Base-by-base conservation (phyloP, 2,888 invertebrate genomes). In the Macrophya annulata region DNA sequence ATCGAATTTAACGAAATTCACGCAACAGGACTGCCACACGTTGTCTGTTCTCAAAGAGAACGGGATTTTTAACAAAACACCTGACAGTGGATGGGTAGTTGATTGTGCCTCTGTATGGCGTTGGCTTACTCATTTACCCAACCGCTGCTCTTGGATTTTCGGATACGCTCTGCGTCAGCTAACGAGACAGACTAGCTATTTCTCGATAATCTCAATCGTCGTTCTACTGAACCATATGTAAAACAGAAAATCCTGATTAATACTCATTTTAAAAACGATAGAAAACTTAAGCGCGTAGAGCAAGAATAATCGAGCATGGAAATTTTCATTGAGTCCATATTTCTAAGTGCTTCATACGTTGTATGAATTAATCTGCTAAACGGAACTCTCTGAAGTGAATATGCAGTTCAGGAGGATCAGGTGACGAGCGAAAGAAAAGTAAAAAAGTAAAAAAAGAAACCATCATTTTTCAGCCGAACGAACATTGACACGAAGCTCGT, bases 401-500 rank as follows among this genome's bases (percentile, higher is more conserved):
- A n/a, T 74, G 72, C 72, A 74, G 81, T 21, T 10, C 8, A 25
- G 21, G 9, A 37, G 59, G 4, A 15, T 5, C 8, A 21, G 62
- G 62, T 81, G 62, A n/a, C 4, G 81, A 59, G 62, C 9, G 12
- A 62, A 25, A 62, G 4, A 81, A 81, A 43, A 25, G 62, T 10
- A 10, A 17, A 55, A 55, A 51, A 17, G 5, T 25, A 51, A 15
- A 40, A 76, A 48, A 9, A 40, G 21, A 40, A 62, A 81, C n/a
- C 17, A 81, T 81, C 37, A 51, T 81, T 81, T 43, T 62, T 43
- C 81, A 62, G 43, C 59, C 59, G 43, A 62, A 81, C 81, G 59
- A 81, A 40, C 81, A 81, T 81, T 81, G 81, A 81, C 81, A 81
- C 62, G 81, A 51, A 81, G 59, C 81, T 81, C 62, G 81, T 81